Evolutionary conservation across 92 coral and sea anemone species (phyloP).

Genomic region (Bergia puertoricense): DNA sequence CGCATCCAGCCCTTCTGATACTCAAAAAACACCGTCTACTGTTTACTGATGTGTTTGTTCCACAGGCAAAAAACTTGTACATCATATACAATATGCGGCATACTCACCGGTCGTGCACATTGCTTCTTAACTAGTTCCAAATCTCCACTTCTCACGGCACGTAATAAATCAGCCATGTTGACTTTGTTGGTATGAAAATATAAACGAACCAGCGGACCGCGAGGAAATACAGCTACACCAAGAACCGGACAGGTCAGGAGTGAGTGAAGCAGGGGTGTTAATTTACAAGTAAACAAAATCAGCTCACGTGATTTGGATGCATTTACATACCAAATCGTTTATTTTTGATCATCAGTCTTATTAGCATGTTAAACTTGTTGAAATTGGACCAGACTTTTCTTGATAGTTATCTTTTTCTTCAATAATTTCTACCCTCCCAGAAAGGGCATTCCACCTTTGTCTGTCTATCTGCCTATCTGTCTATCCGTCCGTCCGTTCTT

Average conservation of each 20-base stretch:
- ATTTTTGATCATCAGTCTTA: too few species aligned
- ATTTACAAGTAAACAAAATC: not conserved
- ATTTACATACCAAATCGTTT: not conserved
- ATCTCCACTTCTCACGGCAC: conserved; percentile 82
- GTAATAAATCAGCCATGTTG: conserved; percentile 26
- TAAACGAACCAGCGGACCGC: not conserved
- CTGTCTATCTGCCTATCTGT: too few species aligned
- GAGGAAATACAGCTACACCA: not conserved
- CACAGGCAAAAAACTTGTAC: not conserved
- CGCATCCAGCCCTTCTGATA: not conserved
- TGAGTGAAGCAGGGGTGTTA: not conserved
- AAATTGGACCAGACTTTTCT: too few species aligned
- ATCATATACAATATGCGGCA: not conserved
- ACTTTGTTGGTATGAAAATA: not conserved
- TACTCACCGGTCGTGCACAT: conserved; percentile 70
- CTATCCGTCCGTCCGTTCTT: too few species aligned
- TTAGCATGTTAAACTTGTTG: too few species aligned
- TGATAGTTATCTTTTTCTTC: too few species aligned
- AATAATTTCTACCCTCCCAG: too few species aligned
- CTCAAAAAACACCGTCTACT: not conserved
- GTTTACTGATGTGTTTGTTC: not conserved
- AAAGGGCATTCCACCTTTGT: too few species aligned
- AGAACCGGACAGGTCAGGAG: not conserved
- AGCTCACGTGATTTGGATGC: not conserved
- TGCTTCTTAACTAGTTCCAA: conserved; percentile 62